These are phyloP conservation scores for Peromyscus polionotus DNA, from an alignment of 2,113 vertebrate species.

Conservation along the genomic window DNA sequence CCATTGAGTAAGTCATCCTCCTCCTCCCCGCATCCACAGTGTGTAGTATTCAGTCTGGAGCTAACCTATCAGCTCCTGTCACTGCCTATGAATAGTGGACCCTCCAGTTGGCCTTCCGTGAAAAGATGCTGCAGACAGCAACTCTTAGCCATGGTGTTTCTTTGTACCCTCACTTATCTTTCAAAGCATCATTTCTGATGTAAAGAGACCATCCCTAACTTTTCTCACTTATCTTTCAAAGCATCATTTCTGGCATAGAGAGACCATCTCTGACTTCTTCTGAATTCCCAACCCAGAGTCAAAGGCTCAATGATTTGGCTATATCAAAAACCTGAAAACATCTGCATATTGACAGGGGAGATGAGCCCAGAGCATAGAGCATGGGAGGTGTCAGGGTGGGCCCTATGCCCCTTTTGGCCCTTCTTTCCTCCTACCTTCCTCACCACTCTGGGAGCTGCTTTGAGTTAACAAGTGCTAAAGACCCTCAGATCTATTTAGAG, in stretches of 20 bases:
- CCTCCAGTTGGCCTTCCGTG: neutral
- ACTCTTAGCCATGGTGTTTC: neutral
- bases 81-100: neutral
- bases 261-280: neutral
- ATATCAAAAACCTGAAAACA: neutral
- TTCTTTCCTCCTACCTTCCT: neutral
- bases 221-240: conserved; percentile 11
- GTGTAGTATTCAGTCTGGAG: neutral
- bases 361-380: neutral
- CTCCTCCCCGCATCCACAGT: neutral
- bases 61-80: neutral
- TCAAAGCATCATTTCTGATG: conserved; percentile 10
- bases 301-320: neutral
- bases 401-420: neutral
- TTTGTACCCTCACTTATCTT: neutral
- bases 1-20: neutral
- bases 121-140: neutral
- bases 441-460: conserved; percentile 21
- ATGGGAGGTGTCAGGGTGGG: neutral
- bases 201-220: neutral
- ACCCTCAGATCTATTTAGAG: conserved; percentile 71
- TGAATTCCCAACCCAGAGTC: neutral
- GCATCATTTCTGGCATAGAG: neutral
- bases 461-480: conserved; percentile 66
- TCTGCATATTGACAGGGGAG: neutral